These are phyloP conservation scores for Eupeodes corollae DNA, from an alignment of 1,140 invertebrate species.

Conservation along the genomic window DNA sequence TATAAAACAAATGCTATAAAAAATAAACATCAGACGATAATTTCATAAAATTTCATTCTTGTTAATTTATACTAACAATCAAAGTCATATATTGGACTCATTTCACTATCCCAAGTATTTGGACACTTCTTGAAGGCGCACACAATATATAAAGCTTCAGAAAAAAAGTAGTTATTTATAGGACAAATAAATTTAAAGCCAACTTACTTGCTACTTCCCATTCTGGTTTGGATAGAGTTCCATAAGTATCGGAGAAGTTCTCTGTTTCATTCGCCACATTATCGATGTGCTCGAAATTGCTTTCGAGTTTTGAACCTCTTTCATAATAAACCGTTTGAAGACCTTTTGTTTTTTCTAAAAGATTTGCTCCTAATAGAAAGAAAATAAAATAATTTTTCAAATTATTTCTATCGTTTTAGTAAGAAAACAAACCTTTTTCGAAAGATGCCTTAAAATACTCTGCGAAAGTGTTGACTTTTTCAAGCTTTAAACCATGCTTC, in stretches of 20 bases:
- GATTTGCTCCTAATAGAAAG: conserved; percentile 24
- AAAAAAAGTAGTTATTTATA: neutral
- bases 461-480: conserved; percentile 62
- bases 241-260: conserved; percentile 42
- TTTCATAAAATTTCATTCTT: no score
- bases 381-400: no score
- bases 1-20: no score
- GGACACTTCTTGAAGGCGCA: conserved; percentile 77
- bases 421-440: conserved; percentile 38
- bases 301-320: conserved; percentile 39
- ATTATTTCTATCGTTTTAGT: no score
- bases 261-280: conserved; percentile 31
- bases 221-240: conserved; percentile 80
- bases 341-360: conserved; percentile 65
- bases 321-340: conserved; percentile 56
- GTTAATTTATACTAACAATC: conserved; percentile 3
- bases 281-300: conserved; percentile 65
- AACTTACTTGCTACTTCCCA: conserved; percentile 85
- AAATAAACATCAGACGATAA: no score
- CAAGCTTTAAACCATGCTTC: conserved; percentile 69
- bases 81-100: conserved; percentile 45
- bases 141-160: conserved; percentile 71
- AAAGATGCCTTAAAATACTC: conserved; percentile 65
- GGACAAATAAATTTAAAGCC: neutral
- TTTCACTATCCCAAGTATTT: conserved; percentile 48